Conservation (phyloP, 1,140 invertebrate genomes). For the Tetragonula clypearis region DNA sequence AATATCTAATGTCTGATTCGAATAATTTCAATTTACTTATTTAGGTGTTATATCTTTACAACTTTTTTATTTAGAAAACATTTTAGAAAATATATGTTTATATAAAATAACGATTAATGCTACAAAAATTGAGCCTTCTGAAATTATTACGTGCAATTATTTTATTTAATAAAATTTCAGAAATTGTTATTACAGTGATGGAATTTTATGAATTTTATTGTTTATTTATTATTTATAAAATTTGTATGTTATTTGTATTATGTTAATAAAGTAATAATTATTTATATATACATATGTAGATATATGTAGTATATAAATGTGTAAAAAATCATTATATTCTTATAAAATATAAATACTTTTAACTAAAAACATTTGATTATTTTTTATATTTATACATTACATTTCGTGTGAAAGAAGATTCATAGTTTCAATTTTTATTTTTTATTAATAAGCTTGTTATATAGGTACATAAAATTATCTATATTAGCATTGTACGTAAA, state of each 20-base stretch:
- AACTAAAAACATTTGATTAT: slow-evolving; percentile 32
- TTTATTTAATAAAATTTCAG: slow-evolving; percentile 39
- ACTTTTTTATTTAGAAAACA: slow-evolving; percentile 15
- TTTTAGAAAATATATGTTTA: background rate
- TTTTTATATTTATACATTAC: background rate
- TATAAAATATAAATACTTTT: slow-evolving; percentile 61
- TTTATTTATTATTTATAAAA: slow-evolving; percentile 47
- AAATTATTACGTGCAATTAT: slow-evolving; percentile 48
- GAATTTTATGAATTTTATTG: slow-evolving; percentile 39
- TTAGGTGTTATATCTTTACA: slow-evolving; percentile 25
- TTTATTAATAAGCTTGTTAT: slow-evolving; percentile 68
- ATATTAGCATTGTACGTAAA: slow-evolving; percentile 47
- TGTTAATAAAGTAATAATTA: slow-evolving; percentile 65
- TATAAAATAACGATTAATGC: slow-evolving; percentile 27
- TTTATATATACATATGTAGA: slow-evolving; percentile 38
- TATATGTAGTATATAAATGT: slow-evolving; percentile 55
- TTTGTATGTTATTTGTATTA: slow-evolving; percentile 58
- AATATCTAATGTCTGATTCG: slow-evolving; percentile 40
- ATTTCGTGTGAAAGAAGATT: slow-evolving; percentile 11
- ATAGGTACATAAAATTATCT: slow-evolving; percentile 64
- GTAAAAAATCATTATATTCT: slow-evolving; percentile 60
- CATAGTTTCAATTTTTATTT: slow-evolving; percentile 43
- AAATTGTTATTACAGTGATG: slow-evolving; percentile 47
- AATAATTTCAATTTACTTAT: slow-evolving; percentile 22
- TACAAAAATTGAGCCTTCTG: slow-evolving; percentile 28